phyloP scores from a whole-genome alignment of 2,113 vertebrate species.

The Tamias sibiricus region DNA sequence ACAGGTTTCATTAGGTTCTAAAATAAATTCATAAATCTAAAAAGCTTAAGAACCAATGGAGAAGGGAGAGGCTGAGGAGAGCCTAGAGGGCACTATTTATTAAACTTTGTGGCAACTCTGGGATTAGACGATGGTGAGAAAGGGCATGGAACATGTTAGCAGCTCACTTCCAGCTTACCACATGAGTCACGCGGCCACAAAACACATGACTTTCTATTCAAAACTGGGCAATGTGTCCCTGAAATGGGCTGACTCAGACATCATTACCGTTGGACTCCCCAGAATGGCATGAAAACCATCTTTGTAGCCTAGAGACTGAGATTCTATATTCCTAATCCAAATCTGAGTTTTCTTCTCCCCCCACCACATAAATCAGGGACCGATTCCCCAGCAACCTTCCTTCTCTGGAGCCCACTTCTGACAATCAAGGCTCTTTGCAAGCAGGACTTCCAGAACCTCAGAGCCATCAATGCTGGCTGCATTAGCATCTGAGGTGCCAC shows the following conservation, averaged over 20 bases:
- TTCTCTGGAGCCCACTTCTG: not conserved
- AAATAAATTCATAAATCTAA: conserved; percentile 12
- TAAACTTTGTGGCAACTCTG: not conserved
- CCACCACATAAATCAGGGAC: not conserved
- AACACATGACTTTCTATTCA: conserved; percentile 52
- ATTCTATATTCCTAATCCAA: not conserved
- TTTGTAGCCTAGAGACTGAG: not conserved
- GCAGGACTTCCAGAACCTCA: not conserved
- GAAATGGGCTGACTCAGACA: conserved; percentile 58
- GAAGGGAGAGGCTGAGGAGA: not conserved
- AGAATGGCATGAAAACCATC: conserved; percentile 40
- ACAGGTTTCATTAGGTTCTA: not conserved
- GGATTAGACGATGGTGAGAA: not conserved
- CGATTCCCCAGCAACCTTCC: not conserved
- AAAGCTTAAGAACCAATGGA: not conserved
- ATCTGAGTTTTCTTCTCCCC: not conserved
- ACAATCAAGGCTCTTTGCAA: not conserved
- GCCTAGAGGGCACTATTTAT: not conserved
- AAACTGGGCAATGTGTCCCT: not conserved
- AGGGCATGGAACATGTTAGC: not conserved
- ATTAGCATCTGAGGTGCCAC: not conserved
- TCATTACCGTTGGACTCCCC: conserved; percentile 1
- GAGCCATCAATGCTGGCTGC: not conserved
- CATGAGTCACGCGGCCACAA: not conserved
- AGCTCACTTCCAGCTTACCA: no score